Evolutionary conservation across 53 echinoderm and acorn worm genomes (phyloP).

Genomic region (Pentamera pediparva): DNA sequence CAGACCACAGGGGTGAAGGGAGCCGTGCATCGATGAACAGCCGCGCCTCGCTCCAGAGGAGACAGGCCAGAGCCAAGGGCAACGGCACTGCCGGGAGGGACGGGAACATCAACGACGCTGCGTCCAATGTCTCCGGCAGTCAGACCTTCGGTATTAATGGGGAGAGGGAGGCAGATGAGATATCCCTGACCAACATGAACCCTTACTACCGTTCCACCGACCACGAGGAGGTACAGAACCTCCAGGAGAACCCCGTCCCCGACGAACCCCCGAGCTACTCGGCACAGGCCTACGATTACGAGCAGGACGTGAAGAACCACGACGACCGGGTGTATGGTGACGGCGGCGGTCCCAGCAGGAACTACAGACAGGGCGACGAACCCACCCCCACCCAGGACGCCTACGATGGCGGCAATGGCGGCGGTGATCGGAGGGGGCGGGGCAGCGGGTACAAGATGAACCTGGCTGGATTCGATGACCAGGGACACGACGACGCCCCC

Average conservation of each 20-base stretch:
- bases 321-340: constrained; percentile 24
- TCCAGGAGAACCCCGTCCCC: no score
- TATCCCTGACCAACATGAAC: constrained; percentile 48
- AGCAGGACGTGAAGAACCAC: background rate
- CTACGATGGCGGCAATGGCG: constrained; percentile 24
- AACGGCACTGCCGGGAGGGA: constrained; percentile 4
- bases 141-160: background rate
- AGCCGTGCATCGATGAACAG: constrained; percentile 51
- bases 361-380: constrained; percentile 28
- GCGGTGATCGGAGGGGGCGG: background rate
- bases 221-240: no score
- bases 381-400: background rate
- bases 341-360: constrained; percentile 7
- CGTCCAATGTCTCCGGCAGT: constrained; percentile 8
- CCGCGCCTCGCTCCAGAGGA: constrained; percentile 45
- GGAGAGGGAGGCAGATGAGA: constrained; percentile 49
- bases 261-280: constrained; percentile 21
- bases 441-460: constrained; percentile 12
- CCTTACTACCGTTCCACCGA: background rate
- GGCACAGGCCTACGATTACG: background rate
- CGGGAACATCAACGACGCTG: background rate
- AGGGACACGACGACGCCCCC: background rate
- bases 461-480: constrained; percentile 1
- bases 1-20: constrained; percentile 28
- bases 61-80: background rate